Evolutionary conservation across 2,113 vertebrate genomes (phyloP).

Genomic region (Urocitellus parryii): DNA sequence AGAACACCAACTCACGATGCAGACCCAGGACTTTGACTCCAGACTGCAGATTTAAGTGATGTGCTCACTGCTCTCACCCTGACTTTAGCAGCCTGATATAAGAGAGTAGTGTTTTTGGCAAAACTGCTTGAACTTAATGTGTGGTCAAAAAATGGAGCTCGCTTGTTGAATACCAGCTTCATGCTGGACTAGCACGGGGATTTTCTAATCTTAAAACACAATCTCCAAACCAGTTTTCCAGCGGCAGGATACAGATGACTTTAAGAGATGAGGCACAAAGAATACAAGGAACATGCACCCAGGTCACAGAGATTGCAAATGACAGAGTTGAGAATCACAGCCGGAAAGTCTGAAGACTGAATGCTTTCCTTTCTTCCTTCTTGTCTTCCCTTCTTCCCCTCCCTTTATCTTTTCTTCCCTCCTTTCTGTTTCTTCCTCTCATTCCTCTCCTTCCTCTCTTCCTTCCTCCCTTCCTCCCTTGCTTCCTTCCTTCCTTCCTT

Average conservation of each 20-base stretch:
- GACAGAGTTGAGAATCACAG: not conserved
- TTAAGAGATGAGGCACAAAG: not conserved
- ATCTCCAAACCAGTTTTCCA: not conserved
- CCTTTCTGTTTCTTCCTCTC: too few species aligned
- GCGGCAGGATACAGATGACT: not conserved
- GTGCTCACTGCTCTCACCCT: too few species aligned
- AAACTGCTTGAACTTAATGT: not conserved
- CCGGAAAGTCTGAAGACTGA: not conserved
- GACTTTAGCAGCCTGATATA: not conserved
- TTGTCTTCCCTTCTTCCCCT: not conserved
- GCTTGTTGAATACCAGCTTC: accelerated
- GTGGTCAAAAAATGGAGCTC: not conserved
- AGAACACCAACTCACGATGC: not conserved
- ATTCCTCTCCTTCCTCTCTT: too few species aligned
- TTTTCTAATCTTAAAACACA: not conserved
- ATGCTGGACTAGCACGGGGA: not conserved
- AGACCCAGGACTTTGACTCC: not conserved
- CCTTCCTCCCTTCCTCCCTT: not conserved
- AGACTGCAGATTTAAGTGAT: not conserved
- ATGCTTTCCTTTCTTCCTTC: not conserved
- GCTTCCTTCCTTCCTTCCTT: too few species aligned
- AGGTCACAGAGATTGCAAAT: not conserved
- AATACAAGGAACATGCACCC: too few species aligned
- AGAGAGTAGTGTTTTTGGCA: not conserved
- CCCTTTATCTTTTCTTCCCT: too few species aligned